A percentile compares a stretch with the other conserved stretches of the same genome.
These are phyloP conservation scores for Amblyopsis rosae DNA, from an alignment of 2,113 vertebrate species.

Conservation along the genomic window DNA sequence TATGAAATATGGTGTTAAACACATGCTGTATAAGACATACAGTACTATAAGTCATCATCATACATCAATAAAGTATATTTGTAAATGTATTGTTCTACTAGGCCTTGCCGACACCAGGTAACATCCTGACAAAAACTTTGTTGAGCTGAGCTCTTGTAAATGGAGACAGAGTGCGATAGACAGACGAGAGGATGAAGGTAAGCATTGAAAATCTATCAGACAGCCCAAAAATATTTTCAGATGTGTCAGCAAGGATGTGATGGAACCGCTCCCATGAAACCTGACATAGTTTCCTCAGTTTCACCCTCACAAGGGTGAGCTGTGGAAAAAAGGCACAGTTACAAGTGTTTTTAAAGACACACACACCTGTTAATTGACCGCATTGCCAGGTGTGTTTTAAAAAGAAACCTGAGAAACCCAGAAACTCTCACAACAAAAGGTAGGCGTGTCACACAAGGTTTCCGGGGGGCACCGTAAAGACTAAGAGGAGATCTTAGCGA, in stretches of 20 bases:
- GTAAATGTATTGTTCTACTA: background rate
- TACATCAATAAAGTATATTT: background rate
- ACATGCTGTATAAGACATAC: too few relatives aligned
- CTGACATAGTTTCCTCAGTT: constrained; percentile 45
- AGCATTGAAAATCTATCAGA: constrained; percentile 26
- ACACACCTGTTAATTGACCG: background rate
- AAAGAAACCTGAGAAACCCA: too few relatives aligned
- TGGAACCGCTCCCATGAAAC: constrained; percentile 46
- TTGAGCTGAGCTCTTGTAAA: background rate
- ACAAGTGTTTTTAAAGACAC: background rate
- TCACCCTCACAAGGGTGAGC: constrained; percentile 26
- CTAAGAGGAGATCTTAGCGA: too few relatives aligned
- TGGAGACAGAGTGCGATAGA: background rate
- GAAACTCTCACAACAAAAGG: too few relatives aligned
- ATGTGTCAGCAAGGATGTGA: constrained; percentile 57
- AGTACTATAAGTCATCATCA: too few relatives aligned
- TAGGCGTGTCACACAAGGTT: too few relatives aligned
- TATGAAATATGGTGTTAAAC: too few relatives aligned
- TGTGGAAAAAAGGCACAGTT: constrained; percentile 8
- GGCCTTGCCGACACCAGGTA: background rate
- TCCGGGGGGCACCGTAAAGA: too few relatives aligned
- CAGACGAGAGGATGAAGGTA: background rate
- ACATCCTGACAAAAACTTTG: constrained; percentile 14
- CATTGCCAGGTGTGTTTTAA: too few relatives aligned
- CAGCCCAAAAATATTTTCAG: constrained; percentile 38